Evolutionary conservation across 2,113 vertebrate species (phyloP), one percentile per base, ranked within the genome.

Genomic region (Nannospalax galili): DNA sequence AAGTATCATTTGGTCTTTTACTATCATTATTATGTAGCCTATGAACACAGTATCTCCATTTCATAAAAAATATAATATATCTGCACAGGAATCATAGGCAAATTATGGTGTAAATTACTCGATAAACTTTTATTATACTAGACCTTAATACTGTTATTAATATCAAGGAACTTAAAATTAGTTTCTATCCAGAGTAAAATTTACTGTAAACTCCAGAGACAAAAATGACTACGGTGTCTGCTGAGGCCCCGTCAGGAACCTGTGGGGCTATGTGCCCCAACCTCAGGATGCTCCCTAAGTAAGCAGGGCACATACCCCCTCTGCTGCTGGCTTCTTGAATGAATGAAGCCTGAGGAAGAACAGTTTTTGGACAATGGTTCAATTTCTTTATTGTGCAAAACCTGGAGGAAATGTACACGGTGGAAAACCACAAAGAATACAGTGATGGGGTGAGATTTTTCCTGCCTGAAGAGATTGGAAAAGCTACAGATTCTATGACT

Each of bases 81-180:
- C 87, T 97, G 70, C 84, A 93, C 70, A 94, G 89, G 60, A 97
- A 96, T 94, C 91, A 96, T 28, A 87, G 80, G 88, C 64, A 98
- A 98, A 93, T 93, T 96, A 94, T 24, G 74, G 35, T 91, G 77
- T 94, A 98, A 98, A 98, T 98, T 92, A 98, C 98, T 97, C 97
- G 97, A 97, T 97, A 97, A 97, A 95, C 32, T 86, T 98, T 98
- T 98, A 97, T 96, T 97, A 95, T 84, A 32, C 32, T 40, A 92
- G 75, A 70, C 22, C 48, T 98, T 97, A 97, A 94, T 81, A 96
- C 14, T 91, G 95, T 97, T 97, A 98, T 97, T 98, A 98, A 97
- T 96, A 97, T 52, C 65, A 96, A 96, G 65, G 62, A 97, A 95
- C 56, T 92, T 95, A 97, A 96, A 97, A 96, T 45, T 89, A 97